Base-by-base conservation (phyloP, 2,888 invertebrate genomes). In the Allophyes oxyacanthae region DNA sequence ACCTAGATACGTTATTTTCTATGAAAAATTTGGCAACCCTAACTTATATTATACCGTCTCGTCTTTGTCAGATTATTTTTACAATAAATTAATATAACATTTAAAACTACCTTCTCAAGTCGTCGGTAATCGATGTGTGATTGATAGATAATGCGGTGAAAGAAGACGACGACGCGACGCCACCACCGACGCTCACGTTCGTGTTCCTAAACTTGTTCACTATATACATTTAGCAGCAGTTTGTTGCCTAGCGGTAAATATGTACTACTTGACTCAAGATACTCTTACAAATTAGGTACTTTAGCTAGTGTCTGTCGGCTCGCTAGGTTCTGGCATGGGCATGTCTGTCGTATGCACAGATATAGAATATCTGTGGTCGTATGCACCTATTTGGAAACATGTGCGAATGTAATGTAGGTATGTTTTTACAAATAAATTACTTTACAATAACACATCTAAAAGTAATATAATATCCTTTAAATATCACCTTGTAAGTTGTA, bases 371-470 rank as follows among this genome's bases (percentile, higher is more conserved):
- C n/a, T n/a, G n/a, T n/a, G n/a, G n/a, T n/a, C n/a, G n/a, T n/a
- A n/a, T n/a, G n/a, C 28, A 36, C 20, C 20, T 20, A 20, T 20
- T 26, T 42, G 37, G 42, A 42, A 38, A 60, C 37, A 46, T 37
- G 46, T 38, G 48, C 42, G 36, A 54, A 46, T 15, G 32, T 41
- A 28, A 44, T 59, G 44, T 51, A n/a, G n/a, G n/a, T n/a, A 48
- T 48, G 33, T 1, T 28, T 33, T 30, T 34, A 56, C 40, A 32
- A 20, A 43, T 6, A 50, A 45, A 52, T 60, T 57, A 58, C 66
- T 65, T 64, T 62, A 72, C 70, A 71, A 14, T 63, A 63, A 63
- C 54, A 63, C 54, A 55, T 43, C 60, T 69, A 62, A 52, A 26
- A 28, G 48, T 61, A 60, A 53, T 57, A 64, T 59, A n/a, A n/a